Evolutionary conservation across 2,797 vertebrate species (phyloP).

Genomic region (Numenius phaeopus): DNA sequence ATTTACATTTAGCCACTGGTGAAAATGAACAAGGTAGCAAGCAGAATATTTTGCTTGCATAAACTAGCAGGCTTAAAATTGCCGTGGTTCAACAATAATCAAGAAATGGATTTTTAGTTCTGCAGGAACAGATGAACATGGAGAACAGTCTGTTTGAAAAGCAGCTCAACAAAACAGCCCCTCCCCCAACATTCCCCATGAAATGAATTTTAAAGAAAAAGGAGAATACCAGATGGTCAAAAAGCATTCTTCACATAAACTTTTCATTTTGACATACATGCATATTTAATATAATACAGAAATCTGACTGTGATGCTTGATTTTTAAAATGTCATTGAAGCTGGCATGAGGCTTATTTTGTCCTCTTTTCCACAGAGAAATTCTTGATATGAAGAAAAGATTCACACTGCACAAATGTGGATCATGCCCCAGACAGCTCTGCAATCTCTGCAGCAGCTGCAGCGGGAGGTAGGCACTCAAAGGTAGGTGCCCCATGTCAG

Average conservation of each 20-base stretch:
- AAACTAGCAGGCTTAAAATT: not conserved
- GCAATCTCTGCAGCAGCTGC: not conserved
- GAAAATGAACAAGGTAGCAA: not conserved
- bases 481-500: not conserved
- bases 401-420: not conserved
- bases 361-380: not conserved
- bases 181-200: not conserved
- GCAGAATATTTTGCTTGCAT: not conserved
- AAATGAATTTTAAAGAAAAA: constrained; percentile 8
- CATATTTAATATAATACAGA: constrained; percentile 48
- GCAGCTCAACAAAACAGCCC: not conserved
- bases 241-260: not conserved
- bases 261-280: constrained; percentile 46
- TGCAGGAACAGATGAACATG: not conserved
- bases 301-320: not conserved
- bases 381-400: not conserved
- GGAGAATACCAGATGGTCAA: not conserved
- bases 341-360: not conserved
- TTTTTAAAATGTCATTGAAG: constrained; percentile 44
- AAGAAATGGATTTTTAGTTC: constrained; percentile 12
- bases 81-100: not conserved
- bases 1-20: not conserved
- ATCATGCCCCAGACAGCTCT: not conserved
- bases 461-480: not conserved
- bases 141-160: not conserved